Base-by-base conservation (phyloP, 2,797 vertebrate species). In the Coilia nasus region DNA sequence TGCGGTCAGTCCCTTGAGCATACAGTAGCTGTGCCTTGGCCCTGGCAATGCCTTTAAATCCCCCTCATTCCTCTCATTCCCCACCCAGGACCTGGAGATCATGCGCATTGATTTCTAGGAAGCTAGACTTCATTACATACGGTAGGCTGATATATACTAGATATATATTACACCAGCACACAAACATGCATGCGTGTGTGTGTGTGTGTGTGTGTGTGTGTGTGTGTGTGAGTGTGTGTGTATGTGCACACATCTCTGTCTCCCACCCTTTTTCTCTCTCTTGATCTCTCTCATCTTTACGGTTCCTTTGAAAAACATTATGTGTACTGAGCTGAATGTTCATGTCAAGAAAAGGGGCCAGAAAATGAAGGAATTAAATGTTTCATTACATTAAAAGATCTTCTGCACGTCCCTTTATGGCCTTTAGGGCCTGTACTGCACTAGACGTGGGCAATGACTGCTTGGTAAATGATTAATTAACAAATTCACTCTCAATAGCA, bases 201-300 rank as follows among this genome's bases (percentile, higher is more conserved):
- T 75, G 67, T 41, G 3, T 31, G 67, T 75, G 67, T 31, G 64
- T 71, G 64, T 71, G 64, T 67, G 64, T 67, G 23, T 62, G n/a
- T 28, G n/a, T 62, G 59, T 62, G n/a, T 62, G 59, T 57, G 56
- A 1, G 56, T 57, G 56, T 57, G 56, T 57, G 56, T 21, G 60
- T n/a, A 21, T 25, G 60, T 62, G 19, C 21, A 23, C 12, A 2
- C 9, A 9, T 28, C 62, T 67, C 62, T 56, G 2, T 60, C 64
- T 80, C 64, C 5, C 21, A 41, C 35, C 35, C 59, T 60, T 19
- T 56, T 9, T 44, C 64, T 80, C 64, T 80, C 28, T 54, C 17
- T 21, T 56, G 19, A 15, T 31, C 44, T 59, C 28, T 23, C 7
- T 47, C 35, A 12, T 4, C 21, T 46, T 35, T 83, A 64, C 46